phyloP scores from a whole-genome alignment of 2,888 invertebrate genomes.

The Apamea sordens region DNA sequence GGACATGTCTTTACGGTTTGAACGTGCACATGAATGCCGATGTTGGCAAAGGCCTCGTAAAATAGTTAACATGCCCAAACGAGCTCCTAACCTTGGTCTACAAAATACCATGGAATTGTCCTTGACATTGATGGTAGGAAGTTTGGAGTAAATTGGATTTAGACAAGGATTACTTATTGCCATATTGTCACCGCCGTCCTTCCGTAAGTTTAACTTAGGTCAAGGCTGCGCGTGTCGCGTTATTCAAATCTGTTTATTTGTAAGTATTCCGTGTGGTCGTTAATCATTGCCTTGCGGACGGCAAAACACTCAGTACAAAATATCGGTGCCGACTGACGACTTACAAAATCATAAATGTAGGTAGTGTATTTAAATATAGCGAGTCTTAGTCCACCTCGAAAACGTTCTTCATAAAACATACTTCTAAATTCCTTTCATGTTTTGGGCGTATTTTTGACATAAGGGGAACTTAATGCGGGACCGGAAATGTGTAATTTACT shows the following conservation, averaged over 20 bases:
- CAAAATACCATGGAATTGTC: conserved; percentile 32
- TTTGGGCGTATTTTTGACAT: not conserved
- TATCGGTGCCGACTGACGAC: conserved; percentile 4
- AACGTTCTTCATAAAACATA: conserved; percentile 1
- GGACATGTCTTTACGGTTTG: conserved; percentile 9
- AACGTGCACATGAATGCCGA: conserved; percentile 31
- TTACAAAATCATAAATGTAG: conserved; percentile 37
- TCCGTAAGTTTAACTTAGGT: conserved; percentile 48
- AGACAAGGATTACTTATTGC: conserved; percentile 55
- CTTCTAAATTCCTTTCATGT: not conserved
- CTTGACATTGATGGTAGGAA: conserved; percentile 36
- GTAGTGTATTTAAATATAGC: conserved; percentile 21
- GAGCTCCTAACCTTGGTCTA: conserved; percentile 33
- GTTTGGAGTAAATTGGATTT: conserved; percentile 53
- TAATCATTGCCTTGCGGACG: conserved; percentile 45
- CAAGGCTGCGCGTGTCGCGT: conserved; percentile 53
- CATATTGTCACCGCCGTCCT: conserved; percentile 40
- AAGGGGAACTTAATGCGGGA: not conserved
- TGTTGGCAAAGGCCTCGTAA: conserved; percentile 13
- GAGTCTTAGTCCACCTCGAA: not conserved
- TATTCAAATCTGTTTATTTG: conserved; percentile 52
- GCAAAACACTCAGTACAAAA: conserved; percentile 37
- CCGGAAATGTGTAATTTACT: conserved; percentile 22
- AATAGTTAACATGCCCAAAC: conserved; percentile 10
- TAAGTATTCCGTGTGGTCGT: conserved; percentile 37